A percentile compares a stretch with the other conserved stretches of the same genome.
Evolutionary conservation across 2,888 invertebrate genomes (phyloP).

Genomic region (Watsonalla cultraria): DNA sequence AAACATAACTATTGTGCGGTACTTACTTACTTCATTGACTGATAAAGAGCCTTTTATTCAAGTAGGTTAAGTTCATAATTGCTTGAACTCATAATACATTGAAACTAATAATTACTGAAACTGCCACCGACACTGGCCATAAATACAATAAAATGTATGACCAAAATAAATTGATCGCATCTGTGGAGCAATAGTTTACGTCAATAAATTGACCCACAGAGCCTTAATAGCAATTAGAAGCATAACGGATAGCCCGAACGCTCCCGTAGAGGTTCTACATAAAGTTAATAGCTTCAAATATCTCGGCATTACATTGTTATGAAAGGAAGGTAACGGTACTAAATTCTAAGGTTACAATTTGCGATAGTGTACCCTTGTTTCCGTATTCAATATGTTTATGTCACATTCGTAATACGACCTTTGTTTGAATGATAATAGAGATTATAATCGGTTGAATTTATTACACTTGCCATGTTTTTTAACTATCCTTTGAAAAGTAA

Average conservation of each 20-base stretch:
- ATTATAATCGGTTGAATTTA: constrained; percentile 1
- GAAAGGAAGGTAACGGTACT: constrained; percentile 24
- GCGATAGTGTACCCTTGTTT: constrained; percentile 23
- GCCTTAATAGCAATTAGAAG: constrained; percentile 11
- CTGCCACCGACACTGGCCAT: background rate
- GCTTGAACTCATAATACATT: background rate
- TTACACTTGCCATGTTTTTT: background rate
- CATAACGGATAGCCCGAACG: constrained; percentile 9
- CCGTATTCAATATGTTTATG: constrained; percentile 24
- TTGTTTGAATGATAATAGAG: constrained; percentile 4
- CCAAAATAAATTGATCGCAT: constrained; percentile 2
- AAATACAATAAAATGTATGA: constrained; percentile 1
- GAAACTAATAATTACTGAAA: background rate
- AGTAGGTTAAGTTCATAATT: no score
- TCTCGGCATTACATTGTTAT: constrained; percentile 25
- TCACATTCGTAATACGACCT: constrained; percentile 10
- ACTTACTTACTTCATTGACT: no score
- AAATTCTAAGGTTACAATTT: constrained; percentile 31
- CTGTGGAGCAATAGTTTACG: constrained; percentile 11
- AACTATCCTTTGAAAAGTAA: background rate
- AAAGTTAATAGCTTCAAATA: constrained; percentile 5
- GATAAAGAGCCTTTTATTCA: no score
- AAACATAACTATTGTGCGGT: no score
- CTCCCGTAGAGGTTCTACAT: background rate
- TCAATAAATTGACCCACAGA: constrained; percentile 16